These are phyloP conservation scores for Porites lutea DNA, from an alignment of 64 coral and sea anemone species.

Conservation along the genomic window DNA sequence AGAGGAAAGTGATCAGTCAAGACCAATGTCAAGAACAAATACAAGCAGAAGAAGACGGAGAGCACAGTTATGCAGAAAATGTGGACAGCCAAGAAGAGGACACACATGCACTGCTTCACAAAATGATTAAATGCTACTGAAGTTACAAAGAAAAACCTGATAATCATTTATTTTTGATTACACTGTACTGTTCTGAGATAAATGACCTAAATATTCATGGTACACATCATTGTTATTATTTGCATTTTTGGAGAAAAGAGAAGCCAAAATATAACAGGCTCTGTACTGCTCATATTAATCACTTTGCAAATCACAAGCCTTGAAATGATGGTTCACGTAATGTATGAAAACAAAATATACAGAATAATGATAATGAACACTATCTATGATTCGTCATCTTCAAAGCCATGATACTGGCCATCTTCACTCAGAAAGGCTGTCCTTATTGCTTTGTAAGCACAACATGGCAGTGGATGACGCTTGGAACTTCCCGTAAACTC, in stretches of 20 bases:
- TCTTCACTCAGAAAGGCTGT: neutral
- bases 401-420: constrained; percentile 8
- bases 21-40: neutral
- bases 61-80: neutral
- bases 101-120: neutral
- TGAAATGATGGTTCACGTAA: neutral
- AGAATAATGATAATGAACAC: neutral
- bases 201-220: neutral
- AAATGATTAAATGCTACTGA: neutral
- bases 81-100: constrained; percentile 5
- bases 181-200: neutral
- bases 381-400: neutral
- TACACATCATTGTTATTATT: neutral
- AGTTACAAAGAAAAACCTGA: neutral
- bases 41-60: neutral
- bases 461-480: neutral
- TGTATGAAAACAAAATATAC: neutral
- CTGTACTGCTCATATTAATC: neutral
- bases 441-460: constrained; percentile 23
- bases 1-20: neutral
- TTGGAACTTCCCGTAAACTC: neutral
- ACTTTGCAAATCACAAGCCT: neutral
- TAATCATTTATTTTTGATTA: neutral
- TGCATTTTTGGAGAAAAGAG: neutral
- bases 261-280: neutral